A percentile compares a stretch with the other conserved stretches of the same genome.
Evolutionary conservation across 2,113 vertebrate species (phyloP).

Genomic region (Grammomys dolichurus): DNA sequence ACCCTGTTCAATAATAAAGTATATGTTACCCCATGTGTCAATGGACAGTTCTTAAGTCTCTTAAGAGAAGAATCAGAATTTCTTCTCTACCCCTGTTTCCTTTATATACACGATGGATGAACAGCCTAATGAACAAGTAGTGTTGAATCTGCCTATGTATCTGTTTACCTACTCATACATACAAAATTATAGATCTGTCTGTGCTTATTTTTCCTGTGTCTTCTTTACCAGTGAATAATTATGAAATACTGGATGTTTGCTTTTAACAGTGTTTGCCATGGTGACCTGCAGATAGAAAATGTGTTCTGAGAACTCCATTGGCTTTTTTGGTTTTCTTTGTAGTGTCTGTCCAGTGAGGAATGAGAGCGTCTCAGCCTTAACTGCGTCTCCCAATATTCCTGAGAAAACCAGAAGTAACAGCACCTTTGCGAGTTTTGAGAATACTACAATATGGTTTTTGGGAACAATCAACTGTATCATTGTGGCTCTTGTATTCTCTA

Average conservation of each 20-base stretch:
- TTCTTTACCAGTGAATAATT: conserved; percentile 22
- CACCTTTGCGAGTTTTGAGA: conserved; percentile 87
- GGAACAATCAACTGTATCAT: conserved; percentile 88
- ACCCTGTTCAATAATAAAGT: conserved; percentile 15
- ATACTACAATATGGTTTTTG: conserved; percentile 89
- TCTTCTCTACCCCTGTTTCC: neutral
- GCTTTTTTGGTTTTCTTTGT: conserved; percentile 58
- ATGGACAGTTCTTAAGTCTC: neutral
- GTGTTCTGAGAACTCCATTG: neutral
- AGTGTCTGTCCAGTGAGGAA: conserved; percentile 83
- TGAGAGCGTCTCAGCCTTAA: conserved; percentile 42
- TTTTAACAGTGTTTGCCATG: neutral
- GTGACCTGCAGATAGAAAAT: neutral
- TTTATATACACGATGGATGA: neutral
- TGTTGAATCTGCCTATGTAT: neutral
- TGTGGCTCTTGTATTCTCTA: conserved; percentile 89
- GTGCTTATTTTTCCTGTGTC: neutral
- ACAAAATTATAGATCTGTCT: neutral
- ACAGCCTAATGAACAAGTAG: neutral
- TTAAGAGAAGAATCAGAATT: neutral
- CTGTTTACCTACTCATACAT: neutral
- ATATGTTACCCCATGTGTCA: neutral
- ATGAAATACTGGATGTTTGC: neutral
- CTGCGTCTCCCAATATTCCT: conserved; percentile 44
- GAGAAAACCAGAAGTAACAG: conserved; percentile 41